These are phyloP conservation scores for Phengaris alcon DNA, from an alignment of 2,888 invertebrate genomes.

Conservation along the genomic window DNA sequence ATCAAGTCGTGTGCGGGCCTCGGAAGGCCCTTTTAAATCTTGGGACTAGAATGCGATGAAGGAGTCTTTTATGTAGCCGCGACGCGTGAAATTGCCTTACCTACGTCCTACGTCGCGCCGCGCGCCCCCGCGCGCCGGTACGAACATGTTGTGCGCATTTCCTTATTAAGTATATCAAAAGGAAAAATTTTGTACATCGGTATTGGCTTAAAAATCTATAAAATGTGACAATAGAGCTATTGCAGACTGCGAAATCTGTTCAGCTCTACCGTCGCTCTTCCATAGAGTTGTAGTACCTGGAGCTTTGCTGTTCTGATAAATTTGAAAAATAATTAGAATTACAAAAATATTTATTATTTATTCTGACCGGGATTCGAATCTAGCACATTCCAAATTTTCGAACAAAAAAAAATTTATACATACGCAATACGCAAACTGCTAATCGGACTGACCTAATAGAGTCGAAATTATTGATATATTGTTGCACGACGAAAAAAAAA, in stretches of 20 bases:
- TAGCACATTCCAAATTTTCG: too few relatives aligned
- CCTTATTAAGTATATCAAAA: constrained; percentile 29
- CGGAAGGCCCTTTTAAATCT: constrained; percentile 32
- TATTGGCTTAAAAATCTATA: constrained; percentile 11
- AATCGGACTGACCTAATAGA: too few relatives aligned
- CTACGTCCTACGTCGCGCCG: constrained; percentile 22
- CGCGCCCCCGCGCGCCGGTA: not conserved
- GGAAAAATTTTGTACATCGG: not conserved
- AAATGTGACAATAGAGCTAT: not conserved
- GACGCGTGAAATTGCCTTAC: constrained; percentile 43
- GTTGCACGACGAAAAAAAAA: too few relatives aligned
- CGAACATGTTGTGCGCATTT: constrained; percentile 26
- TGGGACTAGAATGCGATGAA: constrained; percentile 40
- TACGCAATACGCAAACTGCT: too few relatives aligned
- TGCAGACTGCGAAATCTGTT: not conserved
- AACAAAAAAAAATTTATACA: too few relatives aligned
- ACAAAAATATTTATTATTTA: too few relatives aligned
- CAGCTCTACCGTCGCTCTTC: too few relatives aligned
- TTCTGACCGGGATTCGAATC: too few relatives aligned
- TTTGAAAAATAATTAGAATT: too few relatives aligned
- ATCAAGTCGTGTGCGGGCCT: constrained; percentile 20
- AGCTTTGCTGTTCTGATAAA: too few relatives aligned
- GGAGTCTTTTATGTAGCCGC: constrained; percentile 41
- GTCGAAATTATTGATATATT: too few relatives aligned
- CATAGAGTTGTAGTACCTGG: too few relatives aligned